These are phyloP conservation scores for Pheosia tremula DNA, from an alignment of 2,888 invertebrate genomes.

Conservation along the genomic window DNA sequence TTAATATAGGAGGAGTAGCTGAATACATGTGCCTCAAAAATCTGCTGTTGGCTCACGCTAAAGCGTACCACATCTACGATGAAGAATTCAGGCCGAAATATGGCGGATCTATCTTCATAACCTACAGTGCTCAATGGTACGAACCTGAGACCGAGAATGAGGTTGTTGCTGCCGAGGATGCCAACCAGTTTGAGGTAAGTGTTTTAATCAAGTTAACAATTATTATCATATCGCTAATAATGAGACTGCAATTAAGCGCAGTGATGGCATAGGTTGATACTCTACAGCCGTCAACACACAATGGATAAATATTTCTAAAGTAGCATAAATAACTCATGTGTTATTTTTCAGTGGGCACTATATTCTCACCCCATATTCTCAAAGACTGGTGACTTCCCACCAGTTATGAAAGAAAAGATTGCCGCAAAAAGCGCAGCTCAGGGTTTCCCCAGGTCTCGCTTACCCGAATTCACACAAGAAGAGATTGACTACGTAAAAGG, in stretches of 20 bases:
- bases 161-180: slow-evolving; percentile 51
- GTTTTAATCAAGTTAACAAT: background rate
- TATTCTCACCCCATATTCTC: slow-evolving; percentile 75
- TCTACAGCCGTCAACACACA: too few species aligned
- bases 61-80: slow-evolving; percentile 15
- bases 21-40: slow-evolving; percentile 13
- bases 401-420: slow-evolving; percentile 65
- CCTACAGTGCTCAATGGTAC: slow-evolving; percentile 47
- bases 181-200: background rate
- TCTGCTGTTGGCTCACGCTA: slow-evolving; percentile 15
- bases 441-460: slow-evolving; percentile 49
- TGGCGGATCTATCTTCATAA: slow-evolving; percentile 48
- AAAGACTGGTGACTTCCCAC: slow-evolving; percentile 75
- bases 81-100: slow-evolving; percentile 36
- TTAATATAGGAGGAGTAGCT: slow-evolving; percentile 6
- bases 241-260: too few species aligned
- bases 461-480: slow-evolving; percentile 51
- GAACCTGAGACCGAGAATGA: slow-evolving; percentile 54
- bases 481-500: slow-evolving; percentile 54
- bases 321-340: too few species aligned
- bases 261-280: too few species aligned
- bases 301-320: too few species aligned
- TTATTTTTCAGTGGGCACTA: slow-evolving; percentile 58
- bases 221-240: too few species aligned
- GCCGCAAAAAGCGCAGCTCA: slow-evolving; percentile 57